A percentile compares a stretch with the other conserved stretches of the same genome.
phyloP scores from a whole-genome alignment of 1,140 invertebrate species.

The Drosophila aff. region DNA sequence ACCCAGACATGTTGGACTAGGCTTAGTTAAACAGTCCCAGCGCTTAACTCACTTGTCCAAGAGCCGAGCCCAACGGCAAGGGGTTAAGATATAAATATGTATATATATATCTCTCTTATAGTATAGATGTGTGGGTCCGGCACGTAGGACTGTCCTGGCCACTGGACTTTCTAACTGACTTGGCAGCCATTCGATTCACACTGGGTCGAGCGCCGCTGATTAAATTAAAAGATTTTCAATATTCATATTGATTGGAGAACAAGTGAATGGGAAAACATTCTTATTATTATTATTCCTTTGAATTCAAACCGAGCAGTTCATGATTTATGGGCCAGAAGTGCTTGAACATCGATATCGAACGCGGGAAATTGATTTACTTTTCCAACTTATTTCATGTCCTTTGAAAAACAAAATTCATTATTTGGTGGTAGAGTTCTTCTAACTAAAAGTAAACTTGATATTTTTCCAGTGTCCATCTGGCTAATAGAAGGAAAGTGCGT shows the following conservation, averaged over 20 bases:
- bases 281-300: slow-evolving; percentile 16
- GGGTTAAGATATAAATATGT: slow-evolving; percentile 12
- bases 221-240: slow-evolving; percentile 35
- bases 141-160: slow-evolving; percentile 16
- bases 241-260: slow-evolving; percentile 33
- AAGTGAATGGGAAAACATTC: slow-evolving; percentile 30
- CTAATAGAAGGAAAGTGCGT: slow-evolving; percentile 11
- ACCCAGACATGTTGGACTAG: slow-evolving; percentile 28
- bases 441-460: not conserved
- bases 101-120: not conserved
- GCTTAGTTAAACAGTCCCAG: slow-evolving; percentile 54
- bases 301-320: not conserved
- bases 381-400: too few species aligned
- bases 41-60: slow-evolving; percentile 68
- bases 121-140: not conserved
- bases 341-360: not conserved
- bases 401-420: not conserved
- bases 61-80: slow-evolving; percentile 33
- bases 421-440: not conserved
- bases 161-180: slow-evolving; percentile 45
- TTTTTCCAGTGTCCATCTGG: slow-evolving; percentile 14
- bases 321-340: slow-evolving; percentile 15
- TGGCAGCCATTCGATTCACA: slow-evolving; percentile 40
- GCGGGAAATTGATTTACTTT: not conserved
- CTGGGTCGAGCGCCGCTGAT: slow-evolving; percentile 25